A percentile compares a stretch with the other conserved stretches of the same genome.
Conservation (phyloP, 2,888 invertebrate genomes). For the Dichetophora obliterata region DNA sequence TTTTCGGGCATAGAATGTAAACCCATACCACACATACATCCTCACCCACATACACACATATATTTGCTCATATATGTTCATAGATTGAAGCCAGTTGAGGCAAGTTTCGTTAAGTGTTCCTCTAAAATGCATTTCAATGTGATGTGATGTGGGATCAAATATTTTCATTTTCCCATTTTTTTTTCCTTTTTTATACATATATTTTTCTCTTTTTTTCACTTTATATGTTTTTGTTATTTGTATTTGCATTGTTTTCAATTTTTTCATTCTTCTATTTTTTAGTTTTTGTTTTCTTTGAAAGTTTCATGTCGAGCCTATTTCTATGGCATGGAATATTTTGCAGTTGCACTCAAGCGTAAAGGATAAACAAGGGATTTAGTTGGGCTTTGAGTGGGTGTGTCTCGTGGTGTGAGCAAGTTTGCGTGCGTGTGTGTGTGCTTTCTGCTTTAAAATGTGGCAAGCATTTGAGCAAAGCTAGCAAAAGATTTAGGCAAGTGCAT, state of each 20-base stretch:
- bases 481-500: constrained; percentile 1
- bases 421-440: neutral
- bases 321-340: constrained; percentile 49
- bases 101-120: constrained; percentile 35
- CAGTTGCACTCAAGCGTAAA: constrained; percentile 54
- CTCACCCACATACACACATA: neutral
- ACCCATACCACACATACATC: constrained; percentile 21
- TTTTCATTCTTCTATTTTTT: neutral
- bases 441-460: neutral
- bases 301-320: constrained; percentile 31
- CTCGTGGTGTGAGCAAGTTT: neutral
- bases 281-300: constrained; percentile 2
- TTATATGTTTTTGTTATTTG: neutral
- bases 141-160: constrained; percentile 38
- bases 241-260: neutral
- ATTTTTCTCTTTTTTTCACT: neutral
- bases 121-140: constrained; percentile 35
- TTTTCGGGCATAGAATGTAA: constrained; percentile 52
- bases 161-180: constrained; percentile 10
- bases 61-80: neutral
- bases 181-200: neutral
- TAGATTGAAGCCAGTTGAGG: constrained; percentile 19
- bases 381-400: neutral
- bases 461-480: neutral
- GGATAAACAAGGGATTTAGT: constrained; percentile 52